Conservation (phyloP, 2,888 invertebrate species). For the Drosophila fulvimacula region DNA sequence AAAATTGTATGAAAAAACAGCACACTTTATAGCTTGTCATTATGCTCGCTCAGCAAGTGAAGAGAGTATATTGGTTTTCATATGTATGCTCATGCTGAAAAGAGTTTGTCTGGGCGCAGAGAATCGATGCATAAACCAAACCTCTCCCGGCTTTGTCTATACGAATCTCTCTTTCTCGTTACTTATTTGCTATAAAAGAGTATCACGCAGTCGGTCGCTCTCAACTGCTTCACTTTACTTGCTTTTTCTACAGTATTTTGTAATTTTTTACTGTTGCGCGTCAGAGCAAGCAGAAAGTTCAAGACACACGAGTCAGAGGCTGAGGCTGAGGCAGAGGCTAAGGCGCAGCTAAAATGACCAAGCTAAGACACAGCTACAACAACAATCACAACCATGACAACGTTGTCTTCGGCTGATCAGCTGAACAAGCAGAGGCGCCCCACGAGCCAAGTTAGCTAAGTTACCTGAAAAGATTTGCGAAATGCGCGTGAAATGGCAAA, state of each 20-base stretch:
- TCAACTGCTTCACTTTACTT: background rate
- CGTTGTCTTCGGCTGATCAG: slow-evolving; percentile 23
- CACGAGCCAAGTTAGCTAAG: slow-evolving; percentile 41
- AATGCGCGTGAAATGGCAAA: slow-evolving; percentile 45
- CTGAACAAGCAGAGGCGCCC: slow-evolving; percentile 16
- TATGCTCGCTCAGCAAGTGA: background rate
- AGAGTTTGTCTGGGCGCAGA: background rate
- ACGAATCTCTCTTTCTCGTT: too few species aligned
- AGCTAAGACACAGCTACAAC: slow-evolving; percentile 2
- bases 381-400: background rate
- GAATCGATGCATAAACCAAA: too few species aligned
- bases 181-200: background rate
- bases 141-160: too few species aligned
- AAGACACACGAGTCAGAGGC: slow-evolving; percentile 25
- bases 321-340: slow-evolving; percentile 6
- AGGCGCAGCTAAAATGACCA: slow-evolving; percentile 36
- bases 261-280: slow-evolving; percentile 27
- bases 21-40: slow-evolving; percentile 24
- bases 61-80: background rate
- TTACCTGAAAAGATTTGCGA: slow-evolving; percentile 43
- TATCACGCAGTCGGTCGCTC: background rate
- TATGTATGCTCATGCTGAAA: background rate
- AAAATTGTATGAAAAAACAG: slow-evolving; percentile 15
- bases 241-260: slow-evolving; percentile 3
- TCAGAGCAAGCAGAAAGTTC: slow-evolving; percentile 48